Evolutionary conservation across 1,140 invertebrate genomes (phyloP).

Genomic region (Pentalonia nigronervosa): DNA sequence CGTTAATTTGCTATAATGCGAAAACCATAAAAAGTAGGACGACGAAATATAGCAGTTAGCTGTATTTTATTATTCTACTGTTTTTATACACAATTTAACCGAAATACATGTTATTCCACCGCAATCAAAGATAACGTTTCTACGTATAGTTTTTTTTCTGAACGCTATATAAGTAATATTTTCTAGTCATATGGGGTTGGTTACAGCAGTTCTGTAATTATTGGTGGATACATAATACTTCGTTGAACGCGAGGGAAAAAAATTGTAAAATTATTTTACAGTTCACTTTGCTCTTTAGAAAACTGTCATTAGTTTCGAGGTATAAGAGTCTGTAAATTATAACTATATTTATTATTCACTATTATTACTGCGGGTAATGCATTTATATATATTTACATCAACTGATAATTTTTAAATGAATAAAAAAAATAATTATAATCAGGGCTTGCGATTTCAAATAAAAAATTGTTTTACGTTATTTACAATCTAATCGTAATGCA

Average conservation of each 20-base stretch:
- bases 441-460: too few relatives aligned
- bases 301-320: not conserved
- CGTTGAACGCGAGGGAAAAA: not conserved
- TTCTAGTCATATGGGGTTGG: not conserved
- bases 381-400: not conserved
- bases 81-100: not conserved
- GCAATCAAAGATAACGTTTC: not conserved
- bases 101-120: not conserved
- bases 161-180: not conserved
- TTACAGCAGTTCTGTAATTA: not conserved
- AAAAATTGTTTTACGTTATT: too few relatives aligned
- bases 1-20: conserved; percentile 17
- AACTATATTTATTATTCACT: not conserved
- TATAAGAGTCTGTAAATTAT: not conserved
- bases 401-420: not conserved
- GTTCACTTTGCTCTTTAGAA: not conserved
- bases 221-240: not conserved
- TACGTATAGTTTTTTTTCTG: not conserved
- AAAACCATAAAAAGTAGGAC: conserved; percentile 41
- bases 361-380: not conserved
- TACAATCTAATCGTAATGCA: too few relatives aligned
- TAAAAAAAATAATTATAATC: not conserved
- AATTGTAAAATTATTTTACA: not conserved
- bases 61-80: not conserved
- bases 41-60: not conserved